These are phyloP conservation scores for Zonitis immaculata DNA, from an alignment of 2,888 invertebrate genomes.

Conservation along the genomic window DNA sequence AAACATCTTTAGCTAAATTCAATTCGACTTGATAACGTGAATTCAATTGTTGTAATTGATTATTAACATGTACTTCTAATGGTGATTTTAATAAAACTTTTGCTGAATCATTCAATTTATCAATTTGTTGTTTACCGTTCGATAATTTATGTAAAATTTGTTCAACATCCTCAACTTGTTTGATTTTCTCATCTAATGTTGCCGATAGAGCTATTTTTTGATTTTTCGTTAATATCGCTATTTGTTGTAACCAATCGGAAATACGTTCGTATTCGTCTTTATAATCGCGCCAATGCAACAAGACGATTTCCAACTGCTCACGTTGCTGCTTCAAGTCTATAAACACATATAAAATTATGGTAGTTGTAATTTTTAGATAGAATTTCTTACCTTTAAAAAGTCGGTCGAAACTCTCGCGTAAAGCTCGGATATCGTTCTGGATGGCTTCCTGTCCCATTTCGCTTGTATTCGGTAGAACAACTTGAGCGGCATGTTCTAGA, in stretches of 20 bases:
- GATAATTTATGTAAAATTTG: slow-evolving; percentile 69
- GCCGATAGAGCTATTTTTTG: slow-evolving; percentile 80
- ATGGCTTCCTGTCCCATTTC: slow-evolving; percentile 74
- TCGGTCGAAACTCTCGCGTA: slow-evolving; percentile 78
- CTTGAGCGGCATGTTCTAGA: slow-evolving; percentile 81
- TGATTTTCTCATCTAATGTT: slow-evolving; percentile 75
- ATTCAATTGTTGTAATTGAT: slow-evolving; percentile 79
- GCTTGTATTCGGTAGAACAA: slow-evolving; percentile 79
- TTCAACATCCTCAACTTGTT: slow-evolving; percentile 77
- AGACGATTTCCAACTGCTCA: slow-evolving; percentile 73
- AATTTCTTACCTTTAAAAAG: slow-evolving; percentile 62
- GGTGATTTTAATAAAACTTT: slow-evolving; percentile 74
- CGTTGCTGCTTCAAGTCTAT: slow-evolving; percentile 78
- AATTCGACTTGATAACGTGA: slow-evolving; percentile 85
- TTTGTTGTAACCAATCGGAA: slow-evolving; percentile 90
- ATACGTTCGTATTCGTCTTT: slow-evolving; percentile 89
- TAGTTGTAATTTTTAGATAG: too few species aligned
- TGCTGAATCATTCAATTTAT: slow-evolving; percentile 76
- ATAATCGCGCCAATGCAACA: slow-evolving; percentile 82
- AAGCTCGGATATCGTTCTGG: slow-evolving; percentile 77
- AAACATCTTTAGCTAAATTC: slow-evolving; percentile 82
- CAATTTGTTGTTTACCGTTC: slow-evolving; percentile 77
- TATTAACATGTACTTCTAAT: slow-evolving; percentile 80
- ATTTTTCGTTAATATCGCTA: slow-evolving; percentile 84
- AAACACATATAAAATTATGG: too few species aligned